Percentiles rank a stretch among this genome's conserved stretches.
phyloP scores from a whole-genome alignment of 2,888 invertebrate species.

The Chorisops tibialis region DNA sequence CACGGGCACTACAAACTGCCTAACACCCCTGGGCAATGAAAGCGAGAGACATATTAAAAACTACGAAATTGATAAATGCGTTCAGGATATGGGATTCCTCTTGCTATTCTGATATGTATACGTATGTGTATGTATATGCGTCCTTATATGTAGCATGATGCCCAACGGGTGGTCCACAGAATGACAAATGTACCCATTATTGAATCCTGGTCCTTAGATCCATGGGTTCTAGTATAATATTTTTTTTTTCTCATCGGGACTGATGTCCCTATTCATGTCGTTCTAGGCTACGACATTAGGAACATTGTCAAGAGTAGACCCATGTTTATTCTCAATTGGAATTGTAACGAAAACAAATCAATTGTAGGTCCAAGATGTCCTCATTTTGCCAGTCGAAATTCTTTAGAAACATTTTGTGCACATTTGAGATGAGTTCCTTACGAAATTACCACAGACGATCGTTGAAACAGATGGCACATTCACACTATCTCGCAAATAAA shows the following conservation, averaged over 20 bases:
- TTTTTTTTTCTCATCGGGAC: conserved; percentile 9
- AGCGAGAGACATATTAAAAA: conserved; percentile 26
- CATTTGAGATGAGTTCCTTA: not conserved
- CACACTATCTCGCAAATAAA: too few species aligned
- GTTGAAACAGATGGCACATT: too few species aligned
- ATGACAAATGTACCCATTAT: conserved; percentile 36
- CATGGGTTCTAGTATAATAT: conserved; percentile 17
- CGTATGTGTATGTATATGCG: conserved; percentile 6
- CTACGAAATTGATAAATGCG: conserved; percentile 28
- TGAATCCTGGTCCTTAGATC: conserved; percentile 27
- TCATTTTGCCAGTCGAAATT: not conserved
- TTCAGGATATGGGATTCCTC: conserved; percentile 2
- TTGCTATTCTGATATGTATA: too few species aligned
- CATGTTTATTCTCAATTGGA: conserved; percentile 33
- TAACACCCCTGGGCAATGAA: conserved; percentile 12
- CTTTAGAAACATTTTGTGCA: not conserved
- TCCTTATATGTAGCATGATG: conserved; percentile 6
- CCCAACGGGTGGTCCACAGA: conserved; percentile 35
- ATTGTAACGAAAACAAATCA: conserved; percentile 35
- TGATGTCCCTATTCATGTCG: conserved; percentile 16
- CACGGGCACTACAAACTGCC: conserved; percentile 26
- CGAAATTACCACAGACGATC: not conserved
- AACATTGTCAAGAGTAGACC: conserved; percentile 1
- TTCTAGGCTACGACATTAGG: conserved; percentile 6
- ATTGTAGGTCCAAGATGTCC: conserved; percentile 26